phyloP scores from a whole-genome alignment of 2,797 vertebrate species.

The Dallia pectoralis region DNA sequence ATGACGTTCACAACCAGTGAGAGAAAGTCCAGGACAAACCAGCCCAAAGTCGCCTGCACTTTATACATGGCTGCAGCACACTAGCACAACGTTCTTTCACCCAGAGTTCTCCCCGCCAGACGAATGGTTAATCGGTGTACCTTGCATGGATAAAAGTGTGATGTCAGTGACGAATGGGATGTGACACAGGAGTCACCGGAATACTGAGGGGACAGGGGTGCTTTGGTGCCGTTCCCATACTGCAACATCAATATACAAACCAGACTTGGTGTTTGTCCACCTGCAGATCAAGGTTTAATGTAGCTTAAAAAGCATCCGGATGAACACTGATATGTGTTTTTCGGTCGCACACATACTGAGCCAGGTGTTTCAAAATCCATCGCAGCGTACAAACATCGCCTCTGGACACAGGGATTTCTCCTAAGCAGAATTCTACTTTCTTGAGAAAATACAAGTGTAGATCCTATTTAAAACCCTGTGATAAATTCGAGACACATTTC shows the following conservation, averaged over 20 bases:
- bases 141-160: constrained; percentile 42
- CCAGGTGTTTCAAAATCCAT: constrained; percentile 3
- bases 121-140: constrained; percentile 43
- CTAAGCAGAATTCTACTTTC: constrained; percentile 47
- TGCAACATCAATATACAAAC: background rate
- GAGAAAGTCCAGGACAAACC: constrained; percentile 24
- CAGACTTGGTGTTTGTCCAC: background rate
- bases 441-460: constrained; percentile 45
- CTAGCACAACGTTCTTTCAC: constrained; percentile 50
- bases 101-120: constrained; percentile 39
- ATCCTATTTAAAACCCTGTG: constrained; percentile 47
- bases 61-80: constrained; percentile 54
- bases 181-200: no score
- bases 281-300: background rate
- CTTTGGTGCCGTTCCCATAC: background rate
- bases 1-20: background rate
- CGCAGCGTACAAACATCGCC: constrained; percentile 29
- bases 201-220: background rate
- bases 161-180: background rate
- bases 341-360: background rate
- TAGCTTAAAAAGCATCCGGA: background rate
- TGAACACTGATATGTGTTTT: background rate
- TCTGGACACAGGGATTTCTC: constrained; percentile 23
- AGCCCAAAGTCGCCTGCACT: constrained; percentile 52
- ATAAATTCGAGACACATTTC: constrained; percentile 48